Conservation (phyloP, 2,888 invertebrate genomes). For the Sminthurinus aureus region DNA sequence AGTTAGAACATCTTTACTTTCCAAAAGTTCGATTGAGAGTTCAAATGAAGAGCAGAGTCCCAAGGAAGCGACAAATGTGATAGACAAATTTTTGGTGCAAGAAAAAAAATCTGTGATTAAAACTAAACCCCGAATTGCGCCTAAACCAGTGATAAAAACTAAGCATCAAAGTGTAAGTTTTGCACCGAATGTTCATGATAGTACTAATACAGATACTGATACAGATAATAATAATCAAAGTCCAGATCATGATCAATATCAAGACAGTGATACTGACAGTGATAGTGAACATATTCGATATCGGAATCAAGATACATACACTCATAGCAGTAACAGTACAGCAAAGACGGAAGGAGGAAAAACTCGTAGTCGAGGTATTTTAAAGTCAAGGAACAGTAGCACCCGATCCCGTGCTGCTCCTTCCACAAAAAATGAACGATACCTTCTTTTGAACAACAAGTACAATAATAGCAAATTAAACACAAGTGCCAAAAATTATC, state of each 20-base stretch:
- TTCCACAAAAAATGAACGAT: background rate
- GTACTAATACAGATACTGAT: background rate
- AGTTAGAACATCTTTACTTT: background rate
- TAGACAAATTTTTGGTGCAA: background rate
- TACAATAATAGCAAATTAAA: background rate
- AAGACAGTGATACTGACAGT: background rate
- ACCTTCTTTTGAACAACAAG: background rate
- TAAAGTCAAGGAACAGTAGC: background rate
- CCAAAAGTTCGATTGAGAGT: background rate
- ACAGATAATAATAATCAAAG: background rate
- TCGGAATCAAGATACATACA: background rate
- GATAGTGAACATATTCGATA: background rate
- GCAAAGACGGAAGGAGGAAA: background rate
- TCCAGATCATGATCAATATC: too few relatives aligned
- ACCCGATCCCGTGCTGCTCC: background rate
- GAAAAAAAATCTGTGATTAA: background rate
- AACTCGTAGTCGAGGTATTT: background rate
- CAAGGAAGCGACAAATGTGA: background rate
- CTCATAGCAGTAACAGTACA: background rate
- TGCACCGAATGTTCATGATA: background rate
- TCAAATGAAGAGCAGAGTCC: background rate
- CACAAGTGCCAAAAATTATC: background rate
- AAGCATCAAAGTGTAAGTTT: constrained; percentile 11
- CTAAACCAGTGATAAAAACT: constrained; percentile 25
- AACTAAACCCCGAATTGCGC: constrained; percentile 12